Conservation (phyloP, 2,888 invertebrate genomes). For the Phortica okadai region DNA sequence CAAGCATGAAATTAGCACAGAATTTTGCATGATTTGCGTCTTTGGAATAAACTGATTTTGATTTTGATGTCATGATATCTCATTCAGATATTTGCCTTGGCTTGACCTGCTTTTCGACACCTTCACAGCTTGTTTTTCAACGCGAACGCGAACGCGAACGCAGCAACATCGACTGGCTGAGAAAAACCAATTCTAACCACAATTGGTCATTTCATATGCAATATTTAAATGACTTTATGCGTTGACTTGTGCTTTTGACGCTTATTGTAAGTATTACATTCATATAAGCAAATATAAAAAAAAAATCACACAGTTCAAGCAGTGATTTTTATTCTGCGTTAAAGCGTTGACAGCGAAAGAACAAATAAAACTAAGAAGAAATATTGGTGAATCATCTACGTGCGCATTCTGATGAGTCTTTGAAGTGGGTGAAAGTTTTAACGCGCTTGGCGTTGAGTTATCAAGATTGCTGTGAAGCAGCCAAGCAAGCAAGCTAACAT, state of each 20-base stretch:
- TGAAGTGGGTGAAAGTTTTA: slow-evolving; percentile 28
- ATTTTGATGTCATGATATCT: neutral
- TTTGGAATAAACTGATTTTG: neutral
- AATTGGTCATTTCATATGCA: slow-evolving; percentile 20
- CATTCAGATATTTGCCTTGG: slow-evolving; percentile 6
- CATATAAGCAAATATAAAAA: slow-evolving; percentile 2
- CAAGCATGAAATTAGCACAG: slow-evolving; percentile 62
- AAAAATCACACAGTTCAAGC: neutral
- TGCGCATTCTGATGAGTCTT: neutral
- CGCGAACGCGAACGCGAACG: neutral
- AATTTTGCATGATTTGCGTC: slow-evolving; percentile 57
- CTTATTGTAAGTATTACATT: neutral
- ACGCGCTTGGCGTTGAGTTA: neutral
- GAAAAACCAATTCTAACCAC: slow-evolving; percentile 17
- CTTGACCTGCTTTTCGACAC: slow-evolving; percentile 50
- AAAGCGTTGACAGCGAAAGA: neutral
- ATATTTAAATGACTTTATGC: neutral
- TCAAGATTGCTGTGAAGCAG: neutral
- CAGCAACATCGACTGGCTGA: slow-evolving; percentile 41
- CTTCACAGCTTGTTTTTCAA: neutral
- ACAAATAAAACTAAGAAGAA: neutral
- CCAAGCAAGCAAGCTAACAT: too few relatives aligned
- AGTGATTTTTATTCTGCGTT: slow-evolving; percentile 5
- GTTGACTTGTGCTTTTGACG: neutral
- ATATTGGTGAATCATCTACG: neutral